A percentile compares a stretch with the other conserved stretches of the same genome.
Conservation (phyloP, 2,113 vertebrate genomes). For the Malurus cyaneus region DNA sequence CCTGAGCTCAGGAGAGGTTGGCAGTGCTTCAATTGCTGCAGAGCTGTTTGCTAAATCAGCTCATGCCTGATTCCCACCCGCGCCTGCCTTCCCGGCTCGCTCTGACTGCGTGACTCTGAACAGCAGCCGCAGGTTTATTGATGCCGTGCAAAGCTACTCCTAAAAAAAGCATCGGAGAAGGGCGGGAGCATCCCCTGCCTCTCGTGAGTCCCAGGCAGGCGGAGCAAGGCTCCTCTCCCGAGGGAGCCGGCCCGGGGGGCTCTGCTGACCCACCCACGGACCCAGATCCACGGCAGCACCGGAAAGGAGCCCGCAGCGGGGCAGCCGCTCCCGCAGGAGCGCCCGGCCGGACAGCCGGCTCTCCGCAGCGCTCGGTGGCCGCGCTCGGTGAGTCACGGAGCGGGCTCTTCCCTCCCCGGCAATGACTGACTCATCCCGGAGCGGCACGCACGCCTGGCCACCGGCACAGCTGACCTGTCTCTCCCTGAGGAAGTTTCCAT, state of each 20-base stretch:
- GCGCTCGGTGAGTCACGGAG: not conserved
- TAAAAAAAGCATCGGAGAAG: fast-evolving
- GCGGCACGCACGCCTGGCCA: fast-evolving
- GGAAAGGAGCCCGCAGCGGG: not conserved
- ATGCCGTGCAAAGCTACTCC: not conserved
- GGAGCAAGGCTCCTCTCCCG: not conserved
- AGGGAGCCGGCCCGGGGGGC: not conserved
- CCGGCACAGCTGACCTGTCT: fast-evolving
- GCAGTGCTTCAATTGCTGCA: not conserved
- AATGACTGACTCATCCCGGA: not conserved
- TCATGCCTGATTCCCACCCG: not conserved
- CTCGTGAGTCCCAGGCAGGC: not conserved
- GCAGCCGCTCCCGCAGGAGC: not conserved
- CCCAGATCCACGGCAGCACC: fast-evolving
- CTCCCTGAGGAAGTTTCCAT: not conserved
- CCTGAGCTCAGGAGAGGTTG: not conserved
- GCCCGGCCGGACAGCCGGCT: fast-evolving
- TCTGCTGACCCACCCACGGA: not conserved
- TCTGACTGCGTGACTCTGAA: not conserved
- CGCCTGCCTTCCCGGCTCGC: not conserved
- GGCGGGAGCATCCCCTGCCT: not conserved
- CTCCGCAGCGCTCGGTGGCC: not conserved
- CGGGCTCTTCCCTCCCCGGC: not conserved
- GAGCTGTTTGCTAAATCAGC: not conserved
- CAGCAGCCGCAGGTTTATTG: not conserved